A percentile compares a stretch with the other conserved stretches of the same genome.
Evolutionary conservation across 1,140 invertebrate species (phyloP).

Genomic region (Ectropis grisescens): DNA sequence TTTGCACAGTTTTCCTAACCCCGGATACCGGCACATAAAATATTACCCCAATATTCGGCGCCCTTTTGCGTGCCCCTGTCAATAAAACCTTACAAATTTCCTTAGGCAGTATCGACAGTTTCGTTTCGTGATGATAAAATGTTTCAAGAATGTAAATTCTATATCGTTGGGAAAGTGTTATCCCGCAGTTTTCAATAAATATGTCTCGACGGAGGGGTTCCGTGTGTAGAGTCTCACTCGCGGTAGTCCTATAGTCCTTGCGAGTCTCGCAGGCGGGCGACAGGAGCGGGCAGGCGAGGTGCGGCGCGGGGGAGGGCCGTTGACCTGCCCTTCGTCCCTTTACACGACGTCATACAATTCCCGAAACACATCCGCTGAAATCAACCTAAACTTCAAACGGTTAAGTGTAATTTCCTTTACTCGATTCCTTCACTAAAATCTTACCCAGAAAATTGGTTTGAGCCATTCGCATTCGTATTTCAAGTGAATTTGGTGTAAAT

Average conservation of each 20-base stretch:
- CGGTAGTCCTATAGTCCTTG: slow-evolving; percentile 22
- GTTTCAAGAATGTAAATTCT: slow-evolving; percentile 4
- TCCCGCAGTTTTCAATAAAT: slow-evolving; percentile 23
- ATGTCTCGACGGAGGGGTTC: slow-evolving; percentile 12
- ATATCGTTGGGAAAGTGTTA: slow-evolving; percentile 8
- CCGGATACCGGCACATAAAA: no score
- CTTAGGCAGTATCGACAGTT: no score
- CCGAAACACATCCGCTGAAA: slow-evolving; percentile 19
- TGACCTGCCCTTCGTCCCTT: slow-evolving; percentile 42
- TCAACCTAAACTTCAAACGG: slow-evolving; percentile 31
- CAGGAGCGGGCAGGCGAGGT: slow-evolving; percentile 11
- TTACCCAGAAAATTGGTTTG: slow-evolving; percentile 50
- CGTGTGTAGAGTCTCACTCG: no score
- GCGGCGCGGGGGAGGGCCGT: slow-evolving; percentile 30
- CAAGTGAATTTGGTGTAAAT: slow-evolving; percentile 42
- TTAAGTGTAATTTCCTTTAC: slow-evolving; percentile 21
- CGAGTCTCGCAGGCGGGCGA: no score
- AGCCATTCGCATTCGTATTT: slow-evolving; percentile 43
- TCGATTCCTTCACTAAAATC: slow-evolving; percentile 21
- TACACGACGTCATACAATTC: slow-evolving; percentile 13
- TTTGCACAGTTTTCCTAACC: no score
- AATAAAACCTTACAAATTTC: no score
- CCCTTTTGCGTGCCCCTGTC: no score
- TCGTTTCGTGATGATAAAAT: no score
- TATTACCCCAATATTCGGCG: no score